Evolutionary conservation across 2,888 invertebrate species (phyloP).

Genomic region (Macroteleia sp.): DNA sequence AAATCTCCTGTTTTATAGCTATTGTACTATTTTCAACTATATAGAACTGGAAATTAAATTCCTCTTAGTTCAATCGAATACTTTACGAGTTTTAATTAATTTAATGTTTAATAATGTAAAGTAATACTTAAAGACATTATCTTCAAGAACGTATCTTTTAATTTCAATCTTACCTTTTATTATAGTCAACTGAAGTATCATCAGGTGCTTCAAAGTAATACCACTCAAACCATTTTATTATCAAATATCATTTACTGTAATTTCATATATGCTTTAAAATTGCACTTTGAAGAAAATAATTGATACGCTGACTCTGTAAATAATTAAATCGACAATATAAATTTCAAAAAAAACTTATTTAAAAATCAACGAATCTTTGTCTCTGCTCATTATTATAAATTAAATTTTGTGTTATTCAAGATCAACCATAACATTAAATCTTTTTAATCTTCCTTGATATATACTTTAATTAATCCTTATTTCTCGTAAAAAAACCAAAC

Average conservation of each 20-base stretch:
- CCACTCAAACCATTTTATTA: conserved; percentile 17
- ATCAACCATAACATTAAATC: conserved; percentile 10
- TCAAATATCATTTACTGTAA: conserved; percentile 10
- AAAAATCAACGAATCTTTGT: no score
- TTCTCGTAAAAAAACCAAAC: conserved; percentile 23
- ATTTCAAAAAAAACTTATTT: no score
- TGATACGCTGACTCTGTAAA: no score
- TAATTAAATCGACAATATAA: no score
- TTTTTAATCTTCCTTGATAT: conserved; percentile 28
- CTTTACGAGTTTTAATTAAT: no score
- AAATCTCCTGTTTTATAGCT: no score
- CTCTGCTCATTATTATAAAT: conserved; percentile 21
- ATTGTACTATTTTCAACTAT: no score
- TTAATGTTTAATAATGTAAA: conserved; percentile 11
- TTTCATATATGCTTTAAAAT: background rate
- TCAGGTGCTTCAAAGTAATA: conserved; percentile 6
- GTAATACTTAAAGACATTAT: conserved; percentile 1
- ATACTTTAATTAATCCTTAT: conserved; percentile 41
- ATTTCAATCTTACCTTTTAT: conserved; percentile 15
- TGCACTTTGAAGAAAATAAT: background rate
- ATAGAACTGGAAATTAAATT: no score
- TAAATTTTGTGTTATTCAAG: conserved; percentile 23
- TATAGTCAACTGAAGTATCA: conserved; percentile 13
- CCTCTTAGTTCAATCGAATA: no score
- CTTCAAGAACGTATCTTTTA: conserved; percentile 2